Conservation (phyloP, 1,140 invertebrate genomes). For the Cotesia glomerata region DNA sequence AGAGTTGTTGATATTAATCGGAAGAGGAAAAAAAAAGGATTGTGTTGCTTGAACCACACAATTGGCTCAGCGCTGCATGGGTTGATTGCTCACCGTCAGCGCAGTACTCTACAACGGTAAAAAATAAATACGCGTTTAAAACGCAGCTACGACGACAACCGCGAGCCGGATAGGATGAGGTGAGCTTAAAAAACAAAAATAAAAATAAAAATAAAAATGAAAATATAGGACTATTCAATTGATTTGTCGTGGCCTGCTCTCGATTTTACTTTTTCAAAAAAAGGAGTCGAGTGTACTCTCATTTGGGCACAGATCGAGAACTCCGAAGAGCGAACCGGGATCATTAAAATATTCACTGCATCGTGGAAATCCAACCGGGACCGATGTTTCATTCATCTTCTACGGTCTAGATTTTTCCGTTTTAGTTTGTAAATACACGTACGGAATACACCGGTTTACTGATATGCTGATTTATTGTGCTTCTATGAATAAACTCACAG, state of each 20-base stretch:
- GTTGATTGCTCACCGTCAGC: constrained; percentile 10
- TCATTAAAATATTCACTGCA: constrained; percentile 49
- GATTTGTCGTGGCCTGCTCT: no score
- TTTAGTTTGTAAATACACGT: neutral
- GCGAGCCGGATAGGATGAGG: constrained; percentile 18
- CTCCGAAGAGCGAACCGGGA: neutral
- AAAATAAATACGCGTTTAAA: constrained; percentile 33
- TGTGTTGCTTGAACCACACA: constrained; percentile 1
- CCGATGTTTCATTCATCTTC: neutral
- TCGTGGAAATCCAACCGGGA: neutral
- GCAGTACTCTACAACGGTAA: neutral
- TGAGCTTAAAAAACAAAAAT: constrained; percentile 9
- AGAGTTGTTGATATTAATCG: constrained; percentile 14
- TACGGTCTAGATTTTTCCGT: neutral
- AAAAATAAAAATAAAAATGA: neutral
- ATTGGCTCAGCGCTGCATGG: neutral
- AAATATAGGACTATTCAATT: no score
- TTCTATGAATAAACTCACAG: no score
- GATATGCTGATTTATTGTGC: no score
- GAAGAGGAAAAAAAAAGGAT: constrained; percentile 4
- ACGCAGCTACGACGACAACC: constrained; percentile 21
- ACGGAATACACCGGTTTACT: no score
- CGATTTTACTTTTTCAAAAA: neutral
- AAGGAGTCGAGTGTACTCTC: neutral
- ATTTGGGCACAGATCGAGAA: no score